Evolutionary conservation across 2,888 invertebrate species (phyloP), one percentile per base, ranked within the genome.

Genomic region (Spodoptera exigua): DNA sequence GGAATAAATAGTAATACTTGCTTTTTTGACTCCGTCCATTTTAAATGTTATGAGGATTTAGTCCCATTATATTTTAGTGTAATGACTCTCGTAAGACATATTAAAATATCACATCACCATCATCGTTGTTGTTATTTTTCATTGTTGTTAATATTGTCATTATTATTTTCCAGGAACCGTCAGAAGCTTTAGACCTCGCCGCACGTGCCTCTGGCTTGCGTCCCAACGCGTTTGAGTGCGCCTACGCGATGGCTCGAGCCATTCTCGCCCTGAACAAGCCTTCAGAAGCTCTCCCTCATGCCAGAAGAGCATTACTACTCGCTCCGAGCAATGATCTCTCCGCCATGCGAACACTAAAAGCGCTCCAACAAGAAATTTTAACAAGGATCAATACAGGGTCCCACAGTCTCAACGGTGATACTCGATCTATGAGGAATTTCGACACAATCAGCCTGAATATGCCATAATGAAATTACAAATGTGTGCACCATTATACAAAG

Each of bases 181-280:
- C 96, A 70, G 97, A 97, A 90, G 98, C 99, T 1, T 95, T 98
- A 78, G 98, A 98, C 83, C 94, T 98, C 73, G 98, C 99, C 9
- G 96, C 97, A 35, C 96, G 98, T 84, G 98, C 98, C 0, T 95
- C 98, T 35, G 96, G 96, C 46, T 95, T 98, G 63, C 97, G 97
- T 72, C 97, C 98, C 1, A 96, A 97, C 84, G 98, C 98, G 2
- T 99, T 98, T 85, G 99, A 99, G 91, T 98, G 98, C 4, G 98
- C 96, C 78, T 99, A 98, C 89, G 98, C 98, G 3, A 95, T 98
- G 85, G 97, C 98, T 0, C 96, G 98, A 83, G 98, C 98, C 7
- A 96, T 96, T 65, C 95, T 98, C 66, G 98, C 98, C 57, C 94
- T 96, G 52, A 96, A 96, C 87, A 96, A 96, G 72, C 93, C 96